Conservation (phyloP, 2,113 vertebrate genomes). For the Serilophus lunatus region DNA sequence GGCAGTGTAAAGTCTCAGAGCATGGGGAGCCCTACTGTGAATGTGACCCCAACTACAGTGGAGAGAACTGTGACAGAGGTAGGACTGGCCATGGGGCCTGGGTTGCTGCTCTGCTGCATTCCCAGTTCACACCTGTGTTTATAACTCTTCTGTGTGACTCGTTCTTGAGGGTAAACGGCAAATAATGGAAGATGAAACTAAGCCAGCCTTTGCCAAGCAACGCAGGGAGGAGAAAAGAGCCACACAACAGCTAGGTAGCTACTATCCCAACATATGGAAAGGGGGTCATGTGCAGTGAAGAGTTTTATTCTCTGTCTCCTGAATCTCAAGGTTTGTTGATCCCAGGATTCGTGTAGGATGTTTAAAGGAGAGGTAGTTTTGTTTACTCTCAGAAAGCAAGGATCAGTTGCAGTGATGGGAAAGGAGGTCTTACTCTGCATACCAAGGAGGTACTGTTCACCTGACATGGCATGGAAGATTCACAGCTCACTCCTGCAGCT, state of each 20-base stretch:
- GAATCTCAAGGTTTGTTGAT: background rate
- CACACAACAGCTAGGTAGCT: background rate
- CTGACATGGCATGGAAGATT: background rate
- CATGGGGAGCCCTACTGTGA: slow-evolving; percentile 82
- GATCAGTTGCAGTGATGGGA: background rate
- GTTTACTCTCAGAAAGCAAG: background rate
- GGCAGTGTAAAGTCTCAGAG: slow-evolving; percentile 85
- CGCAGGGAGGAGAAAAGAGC: background rate
- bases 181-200: background rate
- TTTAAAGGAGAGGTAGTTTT: background rate
- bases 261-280: fast-evolving
- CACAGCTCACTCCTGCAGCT: background rate
- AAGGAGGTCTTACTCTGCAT: background rate
- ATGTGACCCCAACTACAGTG: slow-evolving; percentile 82
- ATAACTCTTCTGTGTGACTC: background rate
- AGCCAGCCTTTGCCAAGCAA: background rate
- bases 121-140: background rate
- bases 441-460: background rate
- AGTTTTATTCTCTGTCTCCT: background rate
- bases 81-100: background rate
- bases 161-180: background rate
- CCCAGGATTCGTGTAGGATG: background rate
- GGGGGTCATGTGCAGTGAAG: fast-evolving
- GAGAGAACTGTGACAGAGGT: slow-evolving; percentile 88
- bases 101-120: background rate